phyloP scores from a whole-genome alignment of 2,113 vertebrate species.

The Channa argus region DNA sequence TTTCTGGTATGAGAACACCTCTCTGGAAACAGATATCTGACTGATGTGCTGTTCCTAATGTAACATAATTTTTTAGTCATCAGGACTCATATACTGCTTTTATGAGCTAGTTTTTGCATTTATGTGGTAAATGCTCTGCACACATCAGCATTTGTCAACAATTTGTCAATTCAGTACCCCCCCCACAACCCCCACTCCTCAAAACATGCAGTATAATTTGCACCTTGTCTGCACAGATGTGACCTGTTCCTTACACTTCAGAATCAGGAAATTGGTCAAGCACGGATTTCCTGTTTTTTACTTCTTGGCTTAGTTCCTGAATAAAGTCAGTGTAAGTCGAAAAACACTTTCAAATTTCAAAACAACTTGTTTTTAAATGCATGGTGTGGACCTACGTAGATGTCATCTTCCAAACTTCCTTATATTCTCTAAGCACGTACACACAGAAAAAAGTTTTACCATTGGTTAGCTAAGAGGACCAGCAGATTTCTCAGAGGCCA shows the following conservation, averaged over 20 bases:
- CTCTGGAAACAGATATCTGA: too few species aligned
- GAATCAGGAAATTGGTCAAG: conserved; percentile 30
- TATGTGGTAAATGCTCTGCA: too few species aligned
- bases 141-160: too few species aligned
- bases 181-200: too few species aligned
- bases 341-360: neutral
- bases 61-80: too few species aligned
- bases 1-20: too few species aligned
- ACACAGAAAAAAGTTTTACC: conserved; percentile 80
- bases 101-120: too few species aligned
- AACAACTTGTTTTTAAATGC: conserved; percentile 10
- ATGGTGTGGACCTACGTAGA: neutral
- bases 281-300: conserved; percentile 35
- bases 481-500: conserved; percentile 97
- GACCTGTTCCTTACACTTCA: neutral
- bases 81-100: too few species aligned
- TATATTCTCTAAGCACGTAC: neutral
- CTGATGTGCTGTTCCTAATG: too few species aligned
- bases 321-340: neutral
- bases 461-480: conserved; percentile 88
- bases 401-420: conserved; percentile 15
- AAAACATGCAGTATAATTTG: too few species aligned
- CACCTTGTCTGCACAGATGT: too few species aligned
- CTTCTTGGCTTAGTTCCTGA: neutral
- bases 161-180: too few species aligned